Evolutionary conservation across 1,140 invertebrate species (phyloP).

Genomic region (Glossosoma conforme): DNA sequence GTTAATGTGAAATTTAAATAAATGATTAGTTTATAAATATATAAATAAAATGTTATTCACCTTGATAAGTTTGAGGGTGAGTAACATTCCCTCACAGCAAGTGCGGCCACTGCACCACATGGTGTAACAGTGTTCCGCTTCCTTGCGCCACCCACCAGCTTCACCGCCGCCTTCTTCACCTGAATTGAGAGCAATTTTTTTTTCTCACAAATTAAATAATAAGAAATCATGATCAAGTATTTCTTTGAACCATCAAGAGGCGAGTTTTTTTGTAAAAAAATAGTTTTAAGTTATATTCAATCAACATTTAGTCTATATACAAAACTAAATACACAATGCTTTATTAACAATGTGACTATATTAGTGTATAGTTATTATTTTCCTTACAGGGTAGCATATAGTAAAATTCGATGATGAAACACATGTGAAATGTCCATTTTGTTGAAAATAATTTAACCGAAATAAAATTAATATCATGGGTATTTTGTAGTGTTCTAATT

Average conservation of each 20-base stretch:
- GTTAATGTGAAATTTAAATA: too few species aligned
- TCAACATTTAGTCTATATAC: background rate
- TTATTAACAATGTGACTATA: too few species aligned
- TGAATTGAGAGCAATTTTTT: slow-evolving; percentile 31
- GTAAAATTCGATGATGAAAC: too few species aligned
- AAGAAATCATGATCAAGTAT: background rate
- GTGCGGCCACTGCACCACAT: slow-evolving; percentile 94
- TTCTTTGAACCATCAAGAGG: background rate
- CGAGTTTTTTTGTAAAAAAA: background rate
- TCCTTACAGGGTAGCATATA: too few species aligned
- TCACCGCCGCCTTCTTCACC: slow-evolving; percentile 64
- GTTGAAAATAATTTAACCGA: too few species aligned
- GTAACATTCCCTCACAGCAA: slow-evolving; percentile 94
- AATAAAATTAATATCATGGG: too few species aligned
- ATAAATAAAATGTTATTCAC: too few species aligned
- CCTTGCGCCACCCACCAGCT: slow-evolving; percentile 72
- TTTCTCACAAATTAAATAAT: background rate
- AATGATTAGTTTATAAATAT: too few species aligned
- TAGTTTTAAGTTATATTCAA: background rate
- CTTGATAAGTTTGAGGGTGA: slow-evolving; percentile 92
- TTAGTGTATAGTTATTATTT: too few species aligned
- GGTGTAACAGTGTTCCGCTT: slow-evolving; percentile 92
- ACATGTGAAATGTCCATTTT: too few species aligned
- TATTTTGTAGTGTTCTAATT: too few species aligned
- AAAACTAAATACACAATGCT: slow-evolving; percentile 7